A percentile compares a stretch with the other conserved stretches of the same genome.
phyloP scores from a whole-genome alignment of 1,140 invertebrate genomes.

The Formica exsecta region DNA sequence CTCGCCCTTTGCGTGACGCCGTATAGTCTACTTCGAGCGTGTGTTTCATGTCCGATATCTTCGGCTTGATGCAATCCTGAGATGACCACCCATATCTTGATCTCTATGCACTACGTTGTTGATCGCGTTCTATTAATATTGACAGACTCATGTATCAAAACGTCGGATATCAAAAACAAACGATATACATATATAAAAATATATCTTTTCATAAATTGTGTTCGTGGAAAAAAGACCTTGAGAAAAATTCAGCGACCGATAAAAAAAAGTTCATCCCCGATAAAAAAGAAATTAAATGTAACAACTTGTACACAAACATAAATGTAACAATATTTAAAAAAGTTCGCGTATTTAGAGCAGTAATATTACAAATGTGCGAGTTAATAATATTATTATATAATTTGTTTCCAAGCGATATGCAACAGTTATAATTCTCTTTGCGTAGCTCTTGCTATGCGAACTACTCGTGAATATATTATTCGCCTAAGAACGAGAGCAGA shows the following conservation, averaged over 20 bases:
- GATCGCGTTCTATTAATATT: slow-evolving; percentile 15
- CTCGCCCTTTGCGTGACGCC: slow-evolving; percentile 66
- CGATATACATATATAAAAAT: not conserved
- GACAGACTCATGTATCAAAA: slow-evolving; percentile 1
- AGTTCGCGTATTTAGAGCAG: not conserved
- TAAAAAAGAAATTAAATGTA: not conserved
- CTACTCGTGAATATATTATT: slow-evolving; percentile 50
- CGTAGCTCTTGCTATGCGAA: slow-evolving; percentile 10
- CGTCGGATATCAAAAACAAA: not conserved
- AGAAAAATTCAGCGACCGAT: not conserved
- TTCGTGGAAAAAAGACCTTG: not conserved
- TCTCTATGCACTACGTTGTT: not conserved
- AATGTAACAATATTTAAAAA: not conserved
- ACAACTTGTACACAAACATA: not conserved
- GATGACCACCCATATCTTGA: slow-evolving; percentile 31
- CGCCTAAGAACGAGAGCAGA: slow-evolving; percentile 18
- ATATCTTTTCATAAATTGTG: not conserved
- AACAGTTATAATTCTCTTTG: slow-evolving; percentile 57
- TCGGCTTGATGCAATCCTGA: slow-evolving; percentile 28
- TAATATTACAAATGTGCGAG: not conserved
- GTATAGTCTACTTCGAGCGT: slow-evolving; percentile 44
- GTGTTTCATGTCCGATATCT: slow-evolving; percentile 1
- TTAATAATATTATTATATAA: slow-evolving; percentile 31
- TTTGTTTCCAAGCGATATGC: slow-evolving; percentile 25
- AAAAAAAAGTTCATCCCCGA: not conserved